phyloP scores from a whole-genome alignment of 2,113 vertebrate species.

The Carollia perspicillata region DNA sequence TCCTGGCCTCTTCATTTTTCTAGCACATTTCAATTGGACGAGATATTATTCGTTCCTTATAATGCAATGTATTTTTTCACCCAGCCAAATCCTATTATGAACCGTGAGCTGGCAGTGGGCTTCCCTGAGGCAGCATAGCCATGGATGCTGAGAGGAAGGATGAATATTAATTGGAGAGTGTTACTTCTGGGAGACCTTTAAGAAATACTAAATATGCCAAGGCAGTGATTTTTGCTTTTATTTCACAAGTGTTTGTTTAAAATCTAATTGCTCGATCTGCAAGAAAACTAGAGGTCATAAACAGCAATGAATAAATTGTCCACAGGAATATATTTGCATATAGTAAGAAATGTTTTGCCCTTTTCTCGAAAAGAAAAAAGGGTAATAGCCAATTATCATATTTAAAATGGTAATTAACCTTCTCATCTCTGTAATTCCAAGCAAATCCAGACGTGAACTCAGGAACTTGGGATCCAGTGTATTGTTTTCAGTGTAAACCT shows the following conservation, averaged over 20 bases:
- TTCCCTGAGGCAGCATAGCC: conserved; percentile 52
- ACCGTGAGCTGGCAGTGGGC: not conserved
- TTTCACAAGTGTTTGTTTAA: conserved; percentile 79
- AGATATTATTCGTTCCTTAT: not conserved
- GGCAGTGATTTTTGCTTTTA: conserved; percentile 70
- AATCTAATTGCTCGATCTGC: conserved; percentile 78
- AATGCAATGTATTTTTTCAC: not conserved
- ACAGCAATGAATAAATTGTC: conserved; percentile 75
- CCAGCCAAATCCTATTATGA: not conserved
- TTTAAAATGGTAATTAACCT: conserved; percentile 77
- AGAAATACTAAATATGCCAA: conserved; percentile 50
- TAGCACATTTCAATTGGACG: conserved; percentile 3
- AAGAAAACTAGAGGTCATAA: conserved; percentile 69
- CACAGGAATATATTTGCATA: conserved; percentile 77
- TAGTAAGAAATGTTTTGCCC: conserved; percentile 57
- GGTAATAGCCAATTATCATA: conserved; percentile 60
- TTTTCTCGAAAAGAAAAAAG: conserved; percentile 73
- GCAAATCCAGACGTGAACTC: conserved; percentile 45
- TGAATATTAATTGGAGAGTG: conserved; percentile 76
- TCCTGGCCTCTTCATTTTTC: not conserved
- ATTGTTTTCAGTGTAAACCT: conserved; percentile 57
- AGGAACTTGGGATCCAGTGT: not conserved
- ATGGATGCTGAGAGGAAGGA: conserved; percentile 46
- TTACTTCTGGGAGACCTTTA: conserved; percentile 71
- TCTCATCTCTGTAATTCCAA: conserved; percentile 67